Percentiles rank a stretch among this genome's conserved stretches.
Conservation (phyloP, 2,113 vertebrate genomes). For the Thamnophis sirtalis region DNA sequence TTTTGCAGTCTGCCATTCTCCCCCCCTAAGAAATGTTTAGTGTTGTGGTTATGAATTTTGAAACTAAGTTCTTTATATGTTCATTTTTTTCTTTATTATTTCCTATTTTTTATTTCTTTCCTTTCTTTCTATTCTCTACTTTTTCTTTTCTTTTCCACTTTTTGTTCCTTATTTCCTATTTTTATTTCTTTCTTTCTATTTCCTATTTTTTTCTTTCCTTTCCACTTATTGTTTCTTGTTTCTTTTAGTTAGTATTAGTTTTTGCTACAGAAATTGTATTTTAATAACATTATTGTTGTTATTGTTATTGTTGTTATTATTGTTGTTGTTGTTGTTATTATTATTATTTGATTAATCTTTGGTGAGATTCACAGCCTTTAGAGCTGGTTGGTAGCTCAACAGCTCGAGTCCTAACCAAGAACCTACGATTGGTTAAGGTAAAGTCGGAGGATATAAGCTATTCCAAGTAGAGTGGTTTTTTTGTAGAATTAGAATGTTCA, state of each 20-base stretch:
- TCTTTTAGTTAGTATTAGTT: background rate
- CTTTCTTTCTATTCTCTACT: background rate
- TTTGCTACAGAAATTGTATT: background rate
- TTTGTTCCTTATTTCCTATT: background rate
- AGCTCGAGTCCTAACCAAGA: no score
- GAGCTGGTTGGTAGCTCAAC: no score
- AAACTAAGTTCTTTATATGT: background rate
- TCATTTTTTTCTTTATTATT: background rate
- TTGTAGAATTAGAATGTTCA: no score
- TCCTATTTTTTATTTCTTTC: background rate
- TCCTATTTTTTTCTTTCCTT: background rate
- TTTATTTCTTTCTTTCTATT: background rate
- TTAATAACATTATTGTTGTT: background rate
- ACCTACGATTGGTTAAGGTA: no score
- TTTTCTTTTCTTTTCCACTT: background rate
- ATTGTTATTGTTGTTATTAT: no score
- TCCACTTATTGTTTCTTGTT: background rate
- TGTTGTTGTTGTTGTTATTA: no score
- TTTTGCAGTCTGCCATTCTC: background rate
- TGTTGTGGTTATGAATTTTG: background rate
- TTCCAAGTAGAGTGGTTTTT: no score
- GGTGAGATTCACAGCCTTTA: no score
- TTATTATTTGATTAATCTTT: no score
- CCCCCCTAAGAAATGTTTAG: background rate
- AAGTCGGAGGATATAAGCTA: no score